Evolutionary conservation across 2,888 invertebrate genomes (phyloP).

Genomic region (Stenodera caucasica): DNA sequence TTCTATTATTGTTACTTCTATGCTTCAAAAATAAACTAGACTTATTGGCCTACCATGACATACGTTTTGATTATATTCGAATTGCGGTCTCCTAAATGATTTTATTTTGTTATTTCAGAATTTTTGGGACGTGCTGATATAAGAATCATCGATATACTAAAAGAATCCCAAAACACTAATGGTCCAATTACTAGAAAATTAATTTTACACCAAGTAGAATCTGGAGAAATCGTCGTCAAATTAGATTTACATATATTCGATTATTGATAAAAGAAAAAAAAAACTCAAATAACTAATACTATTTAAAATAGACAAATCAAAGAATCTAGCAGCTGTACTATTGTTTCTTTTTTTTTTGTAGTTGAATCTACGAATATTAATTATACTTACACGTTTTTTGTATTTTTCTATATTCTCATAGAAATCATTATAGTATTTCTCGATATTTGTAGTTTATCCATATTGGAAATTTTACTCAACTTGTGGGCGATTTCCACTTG

Average conservation of each 20-base stretch:
- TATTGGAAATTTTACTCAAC: neutral
- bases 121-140: constrained; percentile 73
- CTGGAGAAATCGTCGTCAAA: constrained; percentile 70
- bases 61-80: too few relatives aligned
- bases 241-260: constrained; percentile 69
- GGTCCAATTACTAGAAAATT: constrained; percentile 69
- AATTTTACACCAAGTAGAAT: constrained; percentile 68
- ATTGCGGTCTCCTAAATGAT: too few relatives aligned
- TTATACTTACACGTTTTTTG: neutral
- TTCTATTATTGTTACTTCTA: too few relatives aligned
- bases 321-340: neutral
- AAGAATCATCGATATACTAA: constrained; percentile 64
- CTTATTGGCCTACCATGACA: too few relatives aligned
- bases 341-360: neutral
- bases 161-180: constrained; percentile 60
- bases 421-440: constrained; percentile 12
- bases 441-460: neutral
- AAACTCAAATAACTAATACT: neutral
- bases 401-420: constrained; percentile 10
- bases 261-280: constrained; percentile 15
- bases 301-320: too few relatives aligned
- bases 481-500: neutral
- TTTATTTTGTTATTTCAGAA: too few relatives aligned
- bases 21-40: too few relatives aligned
- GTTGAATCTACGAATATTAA: neutral